Base-by-base conservation (phyloP, 92 coral and sea anemone species). In the Virgularia gustaviana region DNA sequence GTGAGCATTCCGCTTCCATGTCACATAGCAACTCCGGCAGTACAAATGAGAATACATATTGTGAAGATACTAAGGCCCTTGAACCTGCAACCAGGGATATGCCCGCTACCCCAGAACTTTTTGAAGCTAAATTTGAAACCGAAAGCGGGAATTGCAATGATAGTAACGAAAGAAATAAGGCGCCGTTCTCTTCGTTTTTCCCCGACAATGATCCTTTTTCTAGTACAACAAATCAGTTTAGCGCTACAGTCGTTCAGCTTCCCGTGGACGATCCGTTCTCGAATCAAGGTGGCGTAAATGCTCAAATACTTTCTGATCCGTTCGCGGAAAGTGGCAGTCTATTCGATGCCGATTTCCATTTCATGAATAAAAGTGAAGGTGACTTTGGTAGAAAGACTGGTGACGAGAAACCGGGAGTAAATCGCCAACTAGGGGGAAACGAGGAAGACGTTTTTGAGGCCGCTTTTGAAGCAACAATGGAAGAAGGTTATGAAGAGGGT, bases 191-290 rank as follows among this genome's bases (percentile, higher is more conserved):
- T 43, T 65, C 81, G 5, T 87, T 84, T 80, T 82, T 61, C 59
- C 63, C 53, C 65, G 71, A 67, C 45, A 28, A 27, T 63, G 75
- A 70, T 47, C 75, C 80, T 37, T 79, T 76, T 35, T 59, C 73
- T 20, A 75, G 73, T 33, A 15, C 73, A 15, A 36, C 45, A 2
- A 57, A 73, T 28, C 42, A 60, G 15, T 75, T 51, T 22, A 24
- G 32, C 37, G 65, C 63, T 25, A 75, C 71, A 28, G 58, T 80
- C 39, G 74, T 2, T 30, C 78, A 62, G 36, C 43, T 77, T 49
- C 45, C 78, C 16, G 79, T 78, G 74, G 81, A 72, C 43, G 86
- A 80, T 44, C 80, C 87, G 27, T 85, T 85, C 64, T 85, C 83
- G 42, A 77, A 64, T 54, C 75, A 52, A 52, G 70, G 63, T 41